Evolutionary conservation across 2,797 vertebrate genomes (phyloP).

Genomic region (Neosalanx taihuensis): DNA sequence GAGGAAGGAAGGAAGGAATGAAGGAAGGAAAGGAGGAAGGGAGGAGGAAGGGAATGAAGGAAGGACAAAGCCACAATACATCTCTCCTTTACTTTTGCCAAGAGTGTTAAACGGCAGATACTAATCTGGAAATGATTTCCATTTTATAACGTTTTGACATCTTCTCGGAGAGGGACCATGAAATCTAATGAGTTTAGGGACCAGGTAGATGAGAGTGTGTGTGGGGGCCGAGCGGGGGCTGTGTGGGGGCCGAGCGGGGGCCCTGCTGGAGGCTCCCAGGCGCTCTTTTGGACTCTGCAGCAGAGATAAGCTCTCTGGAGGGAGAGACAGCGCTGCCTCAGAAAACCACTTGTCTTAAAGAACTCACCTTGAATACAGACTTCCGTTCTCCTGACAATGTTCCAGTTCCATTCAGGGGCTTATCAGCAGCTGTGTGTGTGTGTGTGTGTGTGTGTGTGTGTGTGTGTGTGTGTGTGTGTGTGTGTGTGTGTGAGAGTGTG

Average conservation of each 20-base stretch:
- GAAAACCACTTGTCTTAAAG: slow-evolving; percentile 55
- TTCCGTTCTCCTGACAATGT: slow-evolving; percentile 37
- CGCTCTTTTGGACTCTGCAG: slow-evolving; percentile 71
- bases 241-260: slow-evolving; percentile 25
- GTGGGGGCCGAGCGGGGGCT: slow-evolving; percentile 46
- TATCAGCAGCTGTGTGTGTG: neutral
- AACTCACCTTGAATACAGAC: slow-evolving; percentile 54
- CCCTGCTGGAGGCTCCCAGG: slow-evolving; percentile 47
- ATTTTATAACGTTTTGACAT: slow-evolving; percentile 70
- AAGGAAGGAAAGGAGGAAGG: slow-evolving; percentile 2
- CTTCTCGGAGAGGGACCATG: slow-evolving; percentile 56
- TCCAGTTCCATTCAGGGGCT: slow-evolving; percentile 2
- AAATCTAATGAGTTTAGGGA: slow-evolving; percentile 74
- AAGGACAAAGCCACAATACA: slow-evolving; percentile 29
- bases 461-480: slow-evolving; percentile 3
- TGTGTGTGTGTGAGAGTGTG: neutral
- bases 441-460: slow-evolving; percentile 19
- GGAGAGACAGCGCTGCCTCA: slow-evolving; percentile 47
- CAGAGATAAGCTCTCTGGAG: slow-evolving; percentile 66
- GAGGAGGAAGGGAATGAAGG: slow-evolving; percentile 16
- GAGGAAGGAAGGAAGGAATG: slow-evolving; percentile 12
- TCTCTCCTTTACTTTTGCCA: slow-evolving; percentile 57
- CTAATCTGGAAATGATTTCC: slow-evolving; percentile 77
- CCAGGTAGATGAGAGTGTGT: slow-evolving; percentile 61
- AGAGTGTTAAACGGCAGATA: slow-evolving; percentile 72